Evolutionary conservation across 2,797 vertebrate genomes (phyloP), one percentile per base, ranked within the genome.

Genomic region (Sorex maritimensis): DNA sequence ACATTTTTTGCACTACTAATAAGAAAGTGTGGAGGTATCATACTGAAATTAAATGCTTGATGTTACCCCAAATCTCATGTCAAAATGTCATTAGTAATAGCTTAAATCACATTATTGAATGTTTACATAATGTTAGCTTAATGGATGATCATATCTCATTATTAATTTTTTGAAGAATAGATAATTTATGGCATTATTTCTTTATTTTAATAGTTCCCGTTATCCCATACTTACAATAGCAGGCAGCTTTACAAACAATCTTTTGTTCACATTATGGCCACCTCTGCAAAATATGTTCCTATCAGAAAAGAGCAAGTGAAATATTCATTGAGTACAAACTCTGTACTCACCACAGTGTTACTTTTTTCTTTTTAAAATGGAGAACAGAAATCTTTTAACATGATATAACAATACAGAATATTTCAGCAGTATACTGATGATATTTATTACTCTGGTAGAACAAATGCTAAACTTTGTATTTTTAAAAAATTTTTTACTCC

Each of bases 211-310:
- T 6, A 49, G 2, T 74, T 15, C 52, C 26, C 4, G 89, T 38
- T 93, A 81, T 84, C 84, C 2, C 21, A 65, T 0, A 4, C 6
- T 78, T 69, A 52, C 11, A 52, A 78, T 2, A 90, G 3, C 55
- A 58, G 41, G 12, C 34, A 73, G 72, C 83, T 92, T 82, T 93
- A 38, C 5, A 73, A 82, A 78, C n/a, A 38, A 15, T 61, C 5
- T 28, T 94, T 87, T 91, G 61, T 74, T 83, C 24, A 15, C 69
- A 3, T 8, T 65, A 93, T 73, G 77, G 13, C 15, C 72, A 77
- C 41, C 28, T 77, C 34, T 34, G 34, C 34, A 2, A 34, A 34
- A 34, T 34, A 34, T 72, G 72, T 13, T 82, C 19, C 7, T 44
- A 2, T 63, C 23, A 73, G 30, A 5, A 23, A 12, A 79, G 49